Conservation (phyloP, 2,113 vertebrate species). For the Camelus bactrianus region DNA sequence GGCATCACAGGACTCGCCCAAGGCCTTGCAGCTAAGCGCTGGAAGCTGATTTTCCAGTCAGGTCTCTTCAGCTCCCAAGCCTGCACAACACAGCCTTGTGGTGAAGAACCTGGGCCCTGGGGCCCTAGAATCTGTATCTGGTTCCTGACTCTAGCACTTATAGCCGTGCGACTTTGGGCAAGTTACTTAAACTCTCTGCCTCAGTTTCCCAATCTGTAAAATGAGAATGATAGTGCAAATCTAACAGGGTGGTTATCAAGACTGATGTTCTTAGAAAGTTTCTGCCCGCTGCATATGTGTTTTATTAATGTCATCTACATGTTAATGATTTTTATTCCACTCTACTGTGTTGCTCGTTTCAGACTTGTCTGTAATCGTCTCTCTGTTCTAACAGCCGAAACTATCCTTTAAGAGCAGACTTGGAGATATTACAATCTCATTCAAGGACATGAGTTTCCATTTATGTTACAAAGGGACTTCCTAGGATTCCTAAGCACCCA, state of each 20-base stretch:
- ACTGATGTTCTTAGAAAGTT: not conserved
- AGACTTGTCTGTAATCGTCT: not conserved
- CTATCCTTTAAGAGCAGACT: not conserved
- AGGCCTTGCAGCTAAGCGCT: not conserved
- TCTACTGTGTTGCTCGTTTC: not conserved
- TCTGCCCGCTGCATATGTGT: fast-evolving
- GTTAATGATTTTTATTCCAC: not conserved
- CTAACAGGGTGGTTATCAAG: not conserved
- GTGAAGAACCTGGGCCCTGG: not conserved
- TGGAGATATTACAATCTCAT: not conserved
- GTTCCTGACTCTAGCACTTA: not conserved
- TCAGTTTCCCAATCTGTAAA: not conserved
- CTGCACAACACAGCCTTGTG: not conserved
- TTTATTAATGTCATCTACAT: not conserved
- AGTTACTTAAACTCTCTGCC: not conserved
- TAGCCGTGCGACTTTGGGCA: not conserved
- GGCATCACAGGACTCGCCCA: not conserved
- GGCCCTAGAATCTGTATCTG: not conserved
- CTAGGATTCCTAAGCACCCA: not conserved
- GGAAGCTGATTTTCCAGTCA: not conserved
- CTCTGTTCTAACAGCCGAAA: not conserved
- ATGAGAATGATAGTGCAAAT: not conserved
- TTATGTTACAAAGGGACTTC: not conserved
- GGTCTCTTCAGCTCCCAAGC: not conserved
- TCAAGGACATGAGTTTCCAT: not conserved